Conservation (phyloP, 2,113 vertebrate genomes). For the Hipposideros armiger region DNA sequence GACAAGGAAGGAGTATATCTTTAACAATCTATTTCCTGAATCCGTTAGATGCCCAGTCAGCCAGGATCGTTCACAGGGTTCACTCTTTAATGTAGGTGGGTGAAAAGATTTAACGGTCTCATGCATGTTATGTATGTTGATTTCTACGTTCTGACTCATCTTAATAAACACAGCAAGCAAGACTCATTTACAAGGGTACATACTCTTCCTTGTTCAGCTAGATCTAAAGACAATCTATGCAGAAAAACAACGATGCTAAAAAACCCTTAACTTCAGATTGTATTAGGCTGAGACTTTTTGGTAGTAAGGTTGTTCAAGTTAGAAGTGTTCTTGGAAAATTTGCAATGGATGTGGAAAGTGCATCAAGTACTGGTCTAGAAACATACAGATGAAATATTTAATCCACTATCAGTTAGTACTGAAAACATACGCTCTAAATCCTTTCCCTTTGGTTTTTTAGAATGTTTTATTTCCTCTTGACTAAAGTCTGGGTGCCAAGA, state of each 20-base stretch:
- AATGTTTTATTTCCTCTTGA: constrained; percentile 45
- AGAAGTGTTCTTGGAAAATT: background rate
- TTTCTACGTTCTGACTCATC: constrained; percentile 3
- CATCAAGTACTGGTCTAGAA: constrained; percentile 13
- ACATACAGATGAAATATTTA: background rate
- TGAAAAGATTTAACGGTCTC: constrained; percentile 35
- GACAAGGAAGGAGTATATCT: background rate
- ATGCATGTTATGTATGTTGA: background rate
- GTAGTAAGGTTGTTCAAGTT: constrained; percentile 21
- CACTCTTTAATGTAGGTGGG: background rate
- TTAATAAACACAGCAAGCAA: constrained; percentile 9
- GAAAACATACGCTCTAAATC: constrained; percentile 31
- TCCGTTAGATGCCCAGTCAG: constrained; percentile 16
- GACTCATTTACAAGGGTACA: constrained; percentile 35
- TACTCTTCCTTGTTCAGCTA: constrained; percentile 2
- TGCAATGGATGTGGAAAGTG: background rate
- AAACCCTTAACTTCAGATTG: background rate
- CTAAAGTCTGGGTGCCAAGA: constrained; percentile 13
- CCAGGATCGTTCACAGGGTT: constrained; percentile 44
- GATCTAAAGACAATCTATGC: background rate
- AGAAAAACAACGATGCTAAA: constrained; percentile 39
- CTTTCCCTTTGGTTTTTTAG: constrained; percentile 5
- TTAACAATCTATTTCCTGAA: constrained; percentile 60
- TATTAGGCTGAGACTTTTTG: background rate
- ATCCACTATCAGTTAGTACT: background rate